Evolutionary conservation across 2,888 invertebrate species (phyloP), one percentile per base, ranked within the genome.

Genomic region (Homarus gammarus): DNA sequence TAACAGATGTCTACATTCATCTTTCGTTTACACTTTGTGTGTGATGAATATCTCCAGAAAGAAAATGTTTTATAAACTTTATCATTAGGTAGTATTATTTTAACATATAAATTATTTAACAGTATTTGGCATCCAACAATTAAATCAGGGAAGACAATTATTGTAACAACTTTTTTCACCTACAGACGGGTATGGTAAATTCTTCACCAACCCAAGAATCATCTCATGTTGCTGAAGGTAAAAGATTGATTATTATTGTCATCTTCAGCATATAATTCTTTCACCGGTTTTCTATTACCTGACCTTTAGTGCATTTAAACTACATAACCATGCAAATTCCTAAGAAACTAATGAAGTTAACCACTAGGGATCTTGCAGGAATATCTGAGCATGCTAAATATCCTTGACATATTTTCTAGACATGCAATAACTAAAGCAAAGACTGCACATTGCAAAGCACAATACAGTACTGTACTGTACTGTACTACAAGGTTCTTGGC

Each of bases 81-180:
- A 22, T 18, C 1, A 12, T 56, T 1, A 3, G 12, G 56, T 56
- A 56, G 15, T 22, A 56, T 18, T 22, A 56, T 56, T 56, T 1
- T 56, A 56, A 56, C 22, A 64, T 22, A 56, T 22, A 56, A 18
- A 18, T 18, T 1, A 27, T 64, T 64, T 64, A 64, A 64, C 64
- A 64, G 64, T 27, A 64, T 64, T 64, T 64, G 64, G 64, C 64
- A 64, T 64, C 64, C 64, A 64, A 64, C 64, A 27, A 64, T 64
- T 64, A 3, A n/a, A 31, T 64, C 27, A n/a, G 27, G 64, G 64
- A 64, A 64, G 64, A 64, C 64, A 27, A 64, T 6, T 64, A 64
- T n/a, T 22, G 27, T 64, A 64, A 64, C 64, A 64, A 64, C 64
- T 27, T n/a, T n/a, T 64, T 64, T 27, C 64, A 27, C 5, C 3